phyloP scores from a whole-genome alignment of 1,140 invertebrate genomes.

The Aphelenchoides besseyi region DNA sequence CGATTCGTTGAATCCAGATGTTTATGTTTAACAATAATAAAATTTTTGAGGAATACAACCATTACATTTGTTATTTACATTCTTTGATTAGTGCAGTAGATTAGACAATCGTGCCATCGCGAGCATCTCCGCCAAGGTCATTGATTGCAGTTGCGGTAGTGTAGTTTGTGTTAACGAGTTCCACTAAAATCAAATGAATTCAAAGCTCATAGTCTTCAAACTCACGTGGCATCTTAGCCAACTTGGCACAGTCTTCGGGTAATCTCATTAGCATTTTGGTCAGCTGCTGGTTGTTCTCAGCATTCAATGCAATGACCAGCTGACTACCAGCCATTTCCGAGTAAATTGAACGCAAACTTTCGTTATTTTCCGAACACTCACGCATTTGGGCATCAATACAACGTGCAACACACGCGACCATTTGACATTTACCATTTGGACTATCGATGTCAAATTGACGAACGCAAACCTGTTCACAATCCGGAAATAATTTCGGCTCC shows the following conservation, averaged over 20 bases:
- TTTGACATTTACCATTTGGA: background rate
- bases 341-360: background rate
- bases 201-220: background rate
- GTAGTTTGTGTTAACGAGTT: background rate
- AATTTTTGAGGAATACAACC: background rate
- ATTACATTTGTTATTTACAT: background rate
- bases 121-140: background rate
- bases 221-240: background rate
- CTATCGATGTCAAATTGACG: background rate
- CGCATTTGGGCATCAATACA: constrained; percentile 7
- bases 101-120: background rate
- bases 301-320: background rate
- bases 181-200: background rate
- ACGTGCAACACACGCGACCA: constrained; percentile 1
- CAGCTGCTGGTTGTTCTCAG: background rate
- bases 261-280: background rate
- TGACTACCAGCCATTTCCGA: background rate
- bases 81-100: background rate
- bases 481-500: background rate
- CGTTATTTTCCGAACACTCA: background rate
- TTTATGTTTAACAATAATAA: background rate
- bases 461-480: background rate
- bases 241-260: background rate
- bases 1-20: background rate
- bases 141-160: background rate